Evolutionary conservation across 2,797 vertebrate species (phyloP), one percentile per base, ranked within the genome.

Genomic region (Apogon hyalosoma): DNA sequence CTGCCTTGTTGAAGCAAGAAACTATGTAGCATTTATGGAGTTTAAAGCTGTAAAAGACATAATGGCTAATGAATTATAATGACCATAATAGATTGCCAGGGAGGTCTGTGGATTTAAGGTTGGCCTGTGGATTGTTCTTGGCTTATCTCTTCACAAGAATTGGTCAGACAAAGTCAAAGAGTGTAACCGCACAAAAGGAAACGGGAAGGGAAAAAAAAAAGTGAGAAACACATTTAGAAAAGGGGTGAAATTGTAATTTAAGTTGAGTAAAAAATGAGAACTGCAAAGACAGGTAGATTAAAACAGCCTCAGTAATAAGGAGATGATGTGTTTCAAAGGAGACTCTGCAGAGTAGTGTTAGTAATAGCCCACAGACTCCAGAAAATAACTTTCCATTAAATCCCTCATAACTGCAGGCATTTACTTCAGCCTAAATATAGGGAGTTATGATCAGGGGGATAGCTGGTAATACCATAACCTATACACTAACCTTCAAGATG

Each of bases 121-220:
- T 59, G 39, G 59, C 77, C 54, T 62, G 28, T 11, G 63, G 50
- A 61, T 70, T 62, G 58, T 51, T 36, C 43, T 51, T 0, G 2
- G 49, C 59, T 82, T 69, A 83, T 79, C 80, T 74, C 53, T 51
- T 46, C 12, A 14, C n/a, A 53, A 77, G 70, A 86, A 75, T 73
- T 36, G 49, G 54, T 68, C 63, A 50, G 53, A 73, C 66, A 78
- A 59, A 65, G 73, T 72, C 50, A 83, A 76, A 83, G 10, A 55
- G 36, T 74, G 65, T 69, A 16, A 46, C 39, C 18, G n/a, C 48
- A 69, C 51, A 69, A 72, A 74, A 66, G 56, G 15, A 52, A 75
- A 69, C 54, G 13, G 8, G 19, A 42, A 7, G 7, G 6, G 12
- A 11, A 16, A 39, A 19, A 19, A n/a, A 28, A 39, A 28, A 28